phyloP scores from a whole-genome alignment of 2,888 invertebrate genomes.

The Papilio elwesi region DNA sequence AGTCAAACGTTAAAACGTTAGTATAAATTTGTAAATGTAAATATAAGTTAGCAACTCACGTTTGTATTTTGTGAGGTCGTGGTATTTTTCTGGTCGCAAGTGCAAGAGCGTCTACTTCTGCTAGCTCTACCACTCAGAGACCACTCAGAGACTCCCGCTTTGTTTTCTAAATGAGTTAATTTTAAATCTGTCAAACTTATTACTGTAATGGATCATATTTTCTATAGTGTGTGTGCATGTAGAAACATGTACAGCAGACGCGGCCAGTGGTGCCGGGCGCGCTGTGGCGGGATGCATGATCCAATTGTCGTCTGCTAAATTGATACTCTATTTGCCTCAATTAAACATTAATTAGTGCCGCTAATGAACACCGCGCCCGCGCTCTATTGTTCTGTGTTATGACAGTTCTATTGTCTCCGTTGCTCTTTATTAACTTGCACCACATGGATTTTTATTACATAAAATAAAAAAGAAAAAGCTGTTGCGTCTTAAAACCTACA shows the following conservation, averaged over 20 bases:
- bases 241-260: neutral
- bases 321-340: constrained; percentile 82
- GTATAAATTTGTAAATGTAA: too few species aligned
- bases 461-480: too few species aligned
- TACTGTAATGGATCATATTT: neutral
- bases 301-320: constrained; percentile 80
- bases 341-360: constrained; percentile 81
- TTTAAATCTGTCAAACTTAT: too few species aligned
- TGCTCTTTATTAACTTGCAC: constrained; percentile 16
- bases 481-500: too few species aligned
- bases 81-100: too few species aligned
- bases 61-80: too few species aligned
- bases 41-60: too few species aligned
- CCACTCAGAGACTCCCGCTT: too few species aligned
- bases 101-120: too few species aligned
- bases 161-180: too few species aligned
- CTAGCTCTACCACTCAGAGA: too few species aligned
- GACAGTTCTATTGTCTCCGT: constrained; percentile 39
- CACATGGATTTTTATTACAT: neutral
- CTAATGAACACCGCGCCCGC: constrained; percentile 75
- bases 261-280: constrained; percentile 14
- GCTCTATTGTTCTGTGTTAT: constrained; percentile 63
- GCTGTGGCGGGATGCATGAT: constrained; percentile 69
- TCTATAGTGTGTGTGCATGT: neutral
- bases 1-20: too few species aligned